These are phyloP conservation scores for Epirrita christyi DNA, from an alignment of 2,888 invertebrate genomes.

Conservation along the genomic window DNA sequence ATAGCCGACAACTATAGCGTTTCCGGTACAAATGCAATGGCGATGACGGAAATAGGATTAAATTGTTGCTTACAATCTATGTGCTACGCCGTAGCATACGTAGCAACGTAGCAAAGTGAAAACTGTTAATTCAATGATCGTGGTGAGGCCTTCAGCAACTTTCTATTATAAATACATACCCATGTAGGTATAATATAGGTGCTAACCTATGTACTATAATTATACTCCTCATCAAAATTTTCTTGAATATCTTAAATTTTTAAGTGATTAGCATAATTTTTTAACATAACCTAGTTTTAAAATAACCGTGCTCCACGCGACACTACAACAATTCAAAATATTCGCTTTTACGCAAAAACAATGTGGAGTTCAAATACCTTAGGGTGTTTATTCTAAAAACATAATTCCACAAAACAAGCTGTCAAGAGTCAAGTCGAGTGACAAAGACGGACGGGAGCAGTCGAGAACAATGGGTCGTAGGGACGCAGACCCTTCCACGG, in stretches of 20 bases:
- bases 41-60: not conserved
- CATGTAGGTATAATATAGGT: no score
- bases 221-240: no score
- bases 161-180: no score
- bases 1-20: conserved; percentile 16
- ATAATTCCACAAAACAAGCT: conserved; percentile 42
- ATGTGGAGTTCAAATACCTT: conserved; percentile 26
- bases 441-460: conserved; percentile 38
- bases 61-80: not conserved
- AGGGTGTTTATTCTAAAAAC: conserved; percentile 39
- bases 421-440: conserved; percentile 36
- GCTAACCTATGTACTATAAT: no score
- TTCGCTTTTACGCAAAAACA: conserved; percentile 6
- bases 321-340: conserved; percentile 3
- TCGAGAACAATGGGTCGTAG: conserved; percentile 47
- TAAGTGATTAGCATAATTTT: no score
- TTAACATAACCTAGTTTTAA: no score
- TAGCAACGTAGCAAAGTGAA: not conserved
- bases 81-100: not conserved
- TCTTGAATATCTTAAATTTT: no score
- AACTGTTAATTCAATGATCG: not conserved
- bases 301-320: not conserved
- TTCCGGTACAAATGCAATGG: conserved; percentile 12
- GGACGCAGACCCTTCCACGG: conserved; percentile 47
- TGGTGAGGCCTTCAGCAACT: not conserved